Evolutionary conservation across 2,797 vertebrate genomes (phyloP), one percentile per base, ranked within the genome.

Genomic region (Acanthurus leucopareius): DNA sequence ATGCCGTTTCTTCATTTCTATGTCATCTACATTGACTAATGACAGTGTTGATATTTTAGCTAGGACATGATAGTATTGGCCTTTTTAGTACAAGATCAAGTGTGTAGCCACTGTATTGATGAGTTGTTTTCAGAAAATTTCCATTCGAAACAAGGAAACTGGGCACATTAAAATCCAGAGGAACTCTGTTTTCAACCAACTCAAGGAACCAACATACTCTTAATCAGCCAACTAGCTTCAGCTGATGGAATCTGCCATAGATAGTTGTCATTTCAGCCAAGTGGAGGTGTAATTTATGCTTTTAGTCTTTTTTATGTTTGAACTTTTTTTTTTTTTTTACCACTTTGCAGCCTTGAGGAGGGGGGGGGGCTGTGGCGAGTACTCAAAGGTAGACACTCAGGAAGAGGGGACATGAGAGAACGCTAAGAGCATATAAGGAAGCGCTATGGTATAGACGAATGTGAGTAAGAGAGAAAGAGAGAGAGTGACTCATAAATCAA

Each of bases 401-500:
- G 45, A 72, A 17, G 42, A 70, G 35, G 68, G 32, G 49, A 72
- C 40, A 60, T 52, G 13, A 58, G 52, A 77, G 49, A 73, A 80
- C 70, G 61, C 73, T 82, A 79, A 73, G 83, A 84, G 51, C 74
- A 79, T 69, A 83, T 78, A 77, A 65, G 74, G 63, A 80, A 78
- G 68, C 78, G 25, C 64, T 83, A 72, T 51, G 38, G 67, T 83
- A 73, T 49, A 57, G 72, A 72, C 80, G 1, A 22, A 57, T 65
- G 75, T 54, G 61, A 47, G 66, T 65, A 66, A 63, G 56, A 86
- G 69, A 72, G 71, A 84, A 32, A 58, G 56, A 57, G 16, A 51
- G 75, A 77, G 72, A 83, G 69, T 51, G 86, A 85, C 87, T 93
- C 92, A 95, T 96, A 95, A 95, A 96, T 96, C 95, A 95, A 91